Conservation (phyloP, 2,113 vertebrate species). For the Rhinolophus ferrumequinum region DNA sequence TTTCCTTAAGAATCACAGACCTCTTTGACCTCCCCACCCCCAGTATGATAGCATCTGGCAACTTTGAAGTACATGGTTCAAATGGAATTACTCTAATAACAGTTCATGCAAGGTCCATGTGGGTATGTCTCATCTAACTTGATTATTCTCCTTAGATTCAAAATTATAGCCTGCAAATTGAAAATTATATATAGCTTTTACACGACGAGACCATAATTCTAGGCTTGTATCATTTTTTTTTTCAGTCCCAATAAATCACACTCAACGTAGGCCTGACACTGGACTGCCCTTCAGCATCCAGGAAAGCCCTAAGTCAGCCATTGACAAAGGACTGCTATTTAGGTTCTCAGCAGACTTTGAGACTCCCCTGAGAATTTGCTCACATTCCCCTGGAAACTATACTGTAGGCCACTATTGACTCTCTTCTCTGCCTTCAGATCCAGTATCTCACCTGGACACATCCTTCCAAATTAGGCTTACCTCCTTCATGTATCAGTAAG, state of each 20-base stretch:
- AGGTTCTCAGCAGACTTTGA: not conserved
- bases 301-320: not conserved
- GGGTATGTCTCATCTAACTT: constrained; percentile 75
- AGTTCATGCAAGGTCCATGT: constrained; percentile 52
- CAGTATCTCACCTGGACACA: not conserved
- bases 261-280: constrained; percentile 44
- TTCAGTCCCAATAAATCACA: constrained; percentile 73
- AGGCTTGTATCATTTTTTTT: constrained; percentile 67
- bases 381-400: not conserved
- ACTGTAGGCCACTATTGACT: not conserved
- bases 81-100: constrained; percentile 71
- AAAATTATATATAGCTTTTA: constrained; percentile 78
- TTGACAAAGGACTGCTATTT: not conserved
- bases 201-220: constrained; percentile 77
- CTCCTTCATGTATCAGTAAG: not conserved
- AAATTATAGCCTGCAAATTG: constrained; percentile 81
- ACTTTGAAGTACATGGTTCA: constrained; percentile 40
- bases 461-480: not conserved
- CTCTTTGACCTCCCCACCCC: not conserved
- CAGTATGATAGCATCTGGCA: constrained; percentile 52
- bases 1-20: constrained; percentile 45
- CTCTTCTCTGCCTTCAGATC: not conserved
- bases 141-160: constrained; percentile 74
- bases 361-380: not conserved
- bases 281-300: not conserved